phyloP scores from a whole-genome alignment of 1,140 invertebrate genomes.

The Camponotus floridanus region DNA sequence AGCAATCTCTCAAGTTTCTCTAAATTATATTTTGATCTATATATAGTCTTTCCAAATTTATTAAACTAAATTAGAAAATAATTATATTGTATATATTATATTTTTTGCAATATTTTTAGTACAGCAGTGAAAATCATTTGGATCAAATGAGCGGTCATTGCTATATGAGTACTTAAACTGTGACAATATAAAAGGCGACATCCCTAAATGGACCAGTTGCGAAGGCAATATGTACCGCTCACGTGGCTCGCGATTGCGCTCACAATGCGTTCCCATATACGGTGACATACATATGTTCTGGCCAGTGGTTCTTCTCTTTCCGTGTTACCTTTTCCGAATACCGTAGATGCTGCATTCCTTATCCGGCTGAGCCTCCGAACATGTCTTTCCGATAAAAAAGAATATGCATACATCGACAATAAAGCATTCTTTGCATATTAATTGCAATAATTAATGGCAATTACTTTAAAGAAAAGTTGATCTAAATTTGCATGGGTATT shows the following conservation, averaged over 20 bases:
- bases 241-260: conserved; percentile 75
- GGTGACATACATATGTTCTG: conserved; percentile 73
- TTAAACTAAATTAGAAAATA: neutral
- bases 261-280: conserved; percentile 75
- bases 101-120: neutral
- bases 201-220: conserved; percentile 76
- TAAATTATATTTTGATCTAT: conserved; percentile 7
- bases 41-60: neutral
- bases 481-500: neutral
- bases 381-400: conserved; percentile 69
- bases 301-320: conserved; percentile 73
- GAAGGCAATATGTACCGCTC: conserved; percentile 75
- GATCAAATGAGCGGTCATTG: conserved; percentile 21
- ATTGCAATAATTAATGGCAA: conserved; percentile 37
- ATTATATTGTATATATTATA: neutral
- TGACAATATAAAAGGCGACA: conserved; percentile 72
- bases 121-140: neutral
- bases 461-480: neutral
- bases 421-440: conserved; percentile 62
- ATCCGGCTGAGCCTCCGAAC: conserved; percentile 70
- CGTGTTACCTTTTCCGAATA: conserved; percentile 72
- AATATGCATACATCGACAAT: conserved; percentile 61
- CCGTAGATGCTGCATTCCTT: conserved; percentile 71
- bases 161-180: conserved; percentile 65
- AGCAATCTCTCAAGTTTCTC: neutral